These are phyloP conservation scores for Eumerus sabulonum DNA, from an alignment of 2,888 invertebrate species.

Conservation along the genomic window DNA sequence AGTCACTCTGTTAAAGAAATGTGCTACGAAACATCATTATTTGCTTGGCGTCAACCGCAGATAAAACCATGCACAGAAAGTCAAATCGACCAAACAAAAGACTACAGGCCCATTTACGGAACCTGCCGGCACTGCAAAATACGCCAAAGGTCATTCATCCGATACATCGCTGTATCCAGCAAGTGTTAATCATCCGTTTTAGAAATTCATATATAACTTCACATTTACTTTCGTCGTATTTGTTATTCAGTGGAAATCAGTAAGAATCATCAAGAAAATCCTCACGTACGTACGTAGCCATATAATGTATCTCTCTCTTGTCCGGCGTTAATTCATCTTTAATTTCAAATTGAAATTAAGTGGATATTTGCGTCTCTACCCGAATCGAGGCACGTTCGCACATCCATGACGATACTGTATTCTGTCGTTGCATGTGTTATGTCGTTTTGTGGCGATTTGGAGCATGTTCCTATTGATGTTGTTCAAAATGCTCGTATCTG, in stretches of 20 bases:
- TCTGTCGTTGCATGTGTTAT: not conserved
- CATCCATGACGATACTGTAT: not conserved
- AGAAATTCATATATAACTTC: too few species aligned
- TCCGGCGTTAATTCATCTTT: slow-evolving; percentile 30
- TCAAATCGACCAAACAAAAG: not conserved
- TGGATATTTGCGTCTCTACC: not conserved
- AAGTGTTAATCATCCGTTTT: too few species aligned
- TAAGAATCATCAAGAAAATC: slow-evolving; percentile 24
- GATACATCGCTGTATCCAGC: too few species aligned
- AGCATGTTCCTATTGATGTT: not conserved
- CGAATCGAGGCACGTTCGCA: too few species aligned
- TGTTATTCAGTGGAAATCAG: too few species aligned
- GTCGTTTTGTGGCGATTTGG: not conserved
- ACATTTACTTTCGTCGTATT: too few species aligned
- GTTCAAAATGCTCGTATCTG: not conserved
- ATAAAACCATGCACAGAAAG: not conserved
- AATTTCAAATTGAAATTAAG: slow-evolving; percentile 35
- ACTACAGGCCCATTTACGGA: slow-evolving; percentile 11
- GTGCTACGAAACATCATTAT: too few species aligned
- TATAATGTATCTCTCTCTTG: not conserved
- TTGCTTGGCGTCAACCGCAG: too few species aligned
- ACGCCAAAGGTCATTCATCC: not conserved
- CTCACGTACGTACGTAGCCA: slow-evolving; percentile 15
- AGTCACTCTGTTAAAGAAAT: too few species aligned
- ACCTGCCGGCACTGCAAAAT: not conserved